Conservation (phyloP, 2,797 vertebrate genomes). For the Peromyscus aztecus region DNA sequence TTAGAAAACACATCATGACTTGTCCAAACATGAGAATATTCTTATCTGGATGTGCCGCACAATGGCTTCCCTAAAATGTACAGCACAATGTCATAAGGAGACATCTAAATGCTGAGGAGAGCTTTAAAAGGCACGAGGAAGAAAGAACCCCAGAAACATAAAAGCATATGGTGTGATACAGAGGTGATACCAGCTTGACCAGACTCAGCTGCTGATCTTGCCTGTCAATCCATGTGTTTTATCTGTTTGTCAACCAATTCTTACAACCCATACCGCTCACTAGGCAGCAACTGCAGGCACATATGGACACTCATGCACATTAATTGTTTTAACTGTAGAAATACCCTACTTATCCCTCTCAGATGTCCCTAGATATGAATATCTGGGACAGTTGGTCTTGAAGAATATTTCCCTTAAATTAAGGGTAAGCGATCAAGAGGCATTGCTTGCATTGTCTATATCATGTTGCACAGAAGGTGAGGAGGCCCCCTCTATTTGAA, state of each 20-base stretch:
- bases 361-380: not conserved
- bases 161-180: not conserved
- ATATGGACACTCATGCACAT: no score
- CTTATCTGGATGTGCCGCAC: not conserved
- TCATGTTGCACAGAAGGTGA: constrained; percentile 37
- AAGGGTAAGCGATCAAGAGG: constrained; percentile 44
- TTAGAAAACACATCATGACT: constrained; percentile 26
- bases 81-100: not conserved
- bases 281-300: fast-evolving
- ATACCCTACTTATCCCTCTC: not conserved
- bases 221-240: not conserved
- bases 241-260: not conserved
- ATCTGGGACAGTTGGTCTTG: not conserved
- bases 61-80: not conserved
- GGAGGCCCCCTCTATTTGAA: constrained; percentile 40
- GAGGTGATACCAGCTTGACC: not conserved
- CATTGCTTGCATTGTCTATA: constrained; percentile 16
- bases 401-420: constrained; percentile 2
- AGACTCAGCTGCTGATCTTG: not conserved
- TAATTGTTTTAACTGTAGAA: not conserved
- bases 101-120: not conserved
- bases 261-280: not conserved
- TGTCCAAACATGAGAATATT: constrained; percentile 33
- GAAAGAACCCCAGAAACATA: not conserved
- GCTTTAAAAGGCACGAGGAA: not conserved